Percentiles rank a stretch among this genome's conserved stretches.
phyloP scores from a whole-genome alignment of 92 coral and sea anemone genomes.

The Zoanthus gigantus region DNA sequence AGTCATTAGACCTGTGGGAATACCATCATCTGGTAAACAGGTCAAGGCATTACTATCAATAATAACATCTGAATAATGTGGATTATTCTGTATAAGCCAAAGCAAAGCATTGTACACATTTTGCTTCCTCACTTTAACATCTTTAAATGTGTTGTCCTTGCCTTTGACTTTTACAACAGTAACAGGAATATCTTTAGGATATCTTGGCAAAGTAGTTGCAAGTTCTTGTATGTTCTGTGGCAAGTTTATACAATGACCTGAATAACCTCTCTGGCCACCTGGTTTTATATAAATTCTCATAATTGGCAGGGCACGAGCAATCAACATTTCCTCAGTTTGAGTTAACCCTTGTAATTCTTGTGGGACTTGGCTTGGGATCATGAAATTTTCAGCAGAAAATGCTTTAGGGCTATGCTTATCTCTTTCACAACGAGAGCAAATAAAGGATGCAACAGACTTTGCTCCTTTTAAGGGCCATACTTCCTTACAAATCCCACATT shows the following conservation, averaged over 20 bases:
- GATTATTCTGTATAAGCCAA: constrained; percentile 15
- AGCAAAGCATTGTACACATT: constrained; percentile 25
- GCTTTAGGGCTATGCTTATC: constrained; percentile 67
- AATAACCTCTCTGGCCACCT: constrained; percentile 20
- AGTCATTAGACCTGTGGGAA: constrained; percentile 24
- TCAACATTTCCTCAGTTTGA: constrained; percentile 22
- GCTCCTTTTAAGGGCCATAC: constrained; percentile 66
- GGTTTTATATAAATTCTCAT: not conserved
- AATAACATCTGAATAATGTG: constrained; percentile 22
- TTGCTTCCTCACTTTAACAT: constrained; percentile 17
- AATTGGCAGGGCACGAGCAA: not conserved
- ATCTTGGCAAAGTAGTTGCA: constrained; percentile 21
- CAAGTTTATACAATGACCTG: not conserved
- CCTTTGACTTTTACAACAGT: too few species aligned
- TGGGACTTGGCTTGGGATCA: constrained; percentile 51
- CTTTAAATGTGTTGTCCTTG: constrained; percentile 4
- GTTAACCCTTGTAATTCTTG: constrained; percentile 22
- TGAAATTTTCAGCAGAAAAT: constrained; percentile 63
- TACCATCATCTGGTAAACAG: constrained; percentile 22
- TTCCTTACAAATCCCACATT: constrained; percentile 50
- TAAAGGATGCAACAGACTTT: constrained; percentile 57
- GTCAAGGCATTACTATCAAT: constrained; percentile 18
- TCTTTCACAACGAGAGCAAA: constrained; percentile 58
- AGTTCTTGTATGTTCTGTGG: constrained; percentile 18
- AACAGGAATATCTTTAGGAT: constrained; percentile 16